phyloP scores from a whole-genome alignment of 2,888 invertebrate species.

The Nymphalis urticae region DNA sequence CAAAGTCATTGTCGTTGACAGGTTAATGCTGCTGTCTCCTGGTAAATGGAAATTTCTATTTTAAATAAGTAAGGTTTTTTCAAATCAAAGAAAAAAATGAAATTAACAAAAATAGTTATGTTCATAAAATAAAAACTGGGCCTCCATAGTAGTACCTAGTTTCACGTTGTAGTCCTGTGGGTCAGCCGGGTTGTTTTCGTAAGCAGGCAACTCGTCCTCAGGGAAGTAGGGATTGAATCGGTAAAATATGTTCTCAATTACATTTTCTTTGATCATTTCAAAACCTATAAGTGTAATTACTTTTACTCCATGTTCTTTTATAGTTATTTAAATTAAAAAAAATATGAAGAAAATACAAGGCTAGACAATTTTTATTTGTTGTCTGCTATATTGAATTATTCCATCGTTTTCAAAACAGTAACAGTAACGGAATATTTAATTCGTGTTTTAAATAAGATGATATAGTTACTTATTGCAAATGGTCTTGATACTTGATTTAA shows the following conservation, averaged over 20 bases:
- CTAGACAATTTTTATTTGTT: no score
- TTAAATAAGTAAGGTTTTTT: no score
- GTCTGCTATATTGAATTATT: no score
- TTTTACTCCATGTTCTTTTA: background rate
- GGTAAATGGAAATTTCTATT: background rate
- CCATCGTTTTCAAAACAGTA: no score
- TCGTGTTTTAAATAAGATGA: no score
- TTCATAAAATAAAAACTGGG: background rate
- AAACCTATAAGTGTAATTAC: slow-evolving; percentile 52
- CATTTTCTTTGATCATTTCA: slow-evolving; percentile 61
- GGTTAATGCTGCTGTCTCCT: slow-evolving; percentile 64
- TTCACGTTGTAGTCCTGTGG: slow-evolving; percentile 55
- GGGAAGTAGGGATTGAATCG: slow-evolving; percentile 74
- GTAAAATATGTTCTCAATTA: slow-evolving; percentile 67
- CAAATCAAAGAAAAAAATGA: background rate
- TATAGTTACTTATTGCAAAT: no score
- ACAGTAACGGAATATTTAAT: no score
- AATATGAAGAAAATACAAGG: no score
- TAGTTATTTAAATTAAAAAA: no score
- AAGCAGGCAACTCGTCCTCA: slow-evolving; percentile 49
- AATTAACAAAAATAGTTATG: background rate
- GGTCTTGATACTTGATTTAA: no score
- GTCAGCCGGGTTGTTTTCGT: slow-evolving; percentile 59
- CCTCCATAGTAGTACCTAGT: slow-evolving; percentile 50
- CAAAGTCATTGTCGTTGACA: slow-evolving; percentile 55